These are phyloP conservation scores for Halichoeres trimaculatus DNA, from an alignment of 2,113 vertebrate species.

Conservation along the genomic window DNA sequence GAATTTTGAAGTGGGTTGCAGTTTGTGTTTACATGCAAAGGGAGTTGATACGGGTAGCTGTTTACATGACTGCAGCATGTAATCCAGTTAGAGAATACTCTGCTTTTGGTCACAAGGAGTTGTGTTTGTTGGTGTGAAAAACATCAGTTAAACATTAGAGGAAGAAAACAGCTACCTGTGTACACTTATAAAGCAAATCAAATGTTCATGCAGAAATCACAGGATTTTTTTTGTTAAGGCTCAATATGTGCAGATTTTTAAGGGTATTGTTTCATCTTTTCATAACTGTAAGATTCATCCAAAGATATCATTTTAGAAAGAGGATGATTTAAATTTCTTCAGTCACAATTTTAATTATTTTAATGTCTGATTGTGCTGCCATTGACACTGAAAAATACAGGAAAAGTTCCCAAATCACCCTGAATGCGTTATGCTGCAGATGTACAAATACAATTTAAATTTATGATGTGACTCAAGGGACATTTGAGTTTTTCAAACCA, in stretches of 20 bases:
- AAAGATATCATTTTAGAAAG: background rate
- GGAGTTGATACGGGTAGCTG: slow-evolving; percentile 47
- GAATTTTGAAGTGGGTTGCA: slow-evolving; percentile 51
- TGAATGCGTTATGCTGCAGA: slow-evolving; percentile 20
- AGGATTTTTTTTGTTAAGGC: background rate
- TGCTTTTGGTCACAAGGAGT: slow-evolving; percentile 8
- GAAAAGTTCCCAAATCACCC: slow-evolving; percentile 15
- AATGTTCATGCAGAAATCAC: background rate
- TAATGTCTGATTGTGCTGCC: background rate
- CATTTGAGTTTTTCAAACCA: background rate
- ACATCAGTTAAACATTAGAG: background rate
- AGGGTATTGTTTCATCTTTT: background rate
- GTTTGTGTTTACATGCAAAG: slow-evolving; percentile 53
- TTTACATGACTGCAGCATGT: slow-evolving; percentile 63
- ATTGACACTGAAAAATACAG: background rate
- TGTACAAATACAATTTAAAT: background rate
- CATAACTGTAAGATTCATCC: background rate
- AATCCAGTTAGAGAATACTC: slow-evolving; percentile 54
- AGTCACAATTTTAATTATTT: background rate
- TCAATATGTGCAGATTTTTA: background rate
- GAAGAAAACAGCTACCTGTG: slow-evolving; percentile 1
- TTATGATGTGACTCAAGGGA: background rate
- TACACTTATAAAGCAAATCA: no score
- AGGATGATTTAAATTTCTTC: no score
- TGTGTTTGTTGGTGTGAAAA: slow-evolving; percentile 15